Percentiles rank a stretch among this genome's conserved stretches.
Evolutionary conservation across 2,888 invertebrate genomes (phyloP).

Genomic region (Diarsia dahlii): DNA sequence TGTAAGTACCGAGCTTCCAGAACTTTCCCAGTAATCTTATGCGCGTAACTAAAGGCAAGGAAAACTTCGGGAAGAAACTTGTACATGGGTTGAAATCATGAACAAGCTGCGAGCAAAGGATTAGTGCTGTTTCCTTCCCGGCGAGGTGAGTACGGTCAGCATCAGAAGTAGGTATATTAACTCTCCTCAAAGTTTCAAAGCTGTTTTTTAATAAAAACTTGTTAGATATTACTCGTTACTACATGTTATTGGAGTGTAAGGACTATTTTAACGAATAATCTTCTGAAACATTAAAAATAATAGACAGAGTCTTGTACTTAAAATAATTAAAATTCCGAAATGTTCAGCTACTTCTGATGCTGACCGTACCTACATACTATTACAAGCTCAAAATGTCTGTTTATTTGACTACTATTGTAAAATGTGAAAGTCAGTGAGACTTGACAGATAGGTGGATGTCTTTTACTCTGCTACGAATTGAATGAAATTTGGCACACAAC

Average conservation of each 20-base stretch:
- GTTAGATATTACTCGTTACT: no score
- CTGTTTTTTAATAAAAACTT: no score
- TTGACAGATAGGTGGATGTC: not conserved
- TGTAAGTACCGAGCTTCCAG: not conserved
- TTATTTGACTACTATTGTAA: not conserved
- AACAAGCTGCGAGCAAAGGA: not conserved
- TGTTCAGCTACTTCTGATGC: no score
- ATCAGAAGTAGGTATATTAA: no score
- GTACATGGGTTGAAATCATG: not conserved
- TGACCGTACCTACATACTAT: not conserved
- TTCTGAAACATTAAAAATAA: no score
- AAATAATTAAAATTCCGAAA: no score
- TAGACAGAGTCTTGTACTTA: no score
- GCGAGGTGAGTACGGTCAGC: not conserved
- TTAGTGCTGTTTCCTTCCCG: not conserved
- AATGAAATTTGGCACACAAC: not conserved
- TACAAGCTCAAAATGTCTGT: not conserved
- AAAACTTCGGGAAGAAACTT: not conserved
- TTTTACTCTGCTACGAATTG: not conserved
- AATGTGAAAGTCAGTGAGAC: not conserved
- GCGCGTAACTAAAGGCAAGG: no score
- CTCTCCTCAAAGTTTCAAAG: no score
- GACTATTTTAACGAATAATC: no score
- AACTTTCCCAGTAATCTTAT: slow-evolving; percentile 8
- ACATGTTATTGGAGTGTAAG: no score